Evolutionary conservation across 2,888 invertebrate species (phyloP), one percentile per base, ranked within the genome.

Genomic region (Tolmerus cingulatus): DNA sequence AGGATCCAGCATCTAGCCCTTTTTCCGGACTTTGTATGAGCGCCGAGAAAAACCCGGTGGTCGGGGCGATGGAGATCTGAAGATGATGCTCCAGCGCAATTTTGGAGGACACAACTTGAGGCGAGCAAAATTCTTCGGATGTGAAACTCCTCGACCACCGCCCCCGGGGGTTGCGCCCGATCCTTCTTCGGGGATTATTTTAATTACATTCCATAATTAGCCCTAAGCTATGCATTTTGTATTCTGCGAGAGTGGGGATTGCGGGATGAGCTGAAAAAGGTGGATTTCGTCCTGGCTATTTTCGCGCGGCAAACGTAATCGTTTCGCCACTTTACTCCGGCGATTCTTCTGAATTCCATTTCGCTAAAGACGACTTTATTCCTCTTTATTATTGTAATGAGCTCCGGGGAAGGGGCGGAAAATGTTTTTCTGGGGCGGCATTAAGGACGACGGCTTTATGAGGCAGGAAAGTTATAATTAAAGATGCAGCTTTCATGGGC

Each of bases 191-290:
- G 57, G 37, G 82, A 82, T 82, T 82, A 82, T 82, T 82, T 82
- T 82, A 82, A 82, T 82, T 82, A 82, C 82, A 82, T 51, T 82
- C 82, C 82, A 82, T 82, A 82, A 82, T 82, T 82, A 82, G 82
- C 82, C 82, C 37, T 82, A 82, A 82, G 82, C 66, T 57, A 66
- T 82, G 66, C 82, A 82, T 66, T 82, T 82, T 82, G 66, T 82
- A 82, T 82, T 55, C 37, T 2, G 9, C 12, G 14, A 19, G 57
- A 55, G 14, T 82, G 14, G 23, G 37, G 40, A 16, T 55, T 57
- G n/a, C 57, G 30, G 82, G 34, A 34, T 37, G 82, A 34, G 23
- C 37, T 34, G 9, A 57, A 82, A 66, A 66, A 82, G 34, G 82
- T 57, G 57, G 82, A 82, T 57, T 82, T 27, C 37, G n/a, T 19